Conservation (phyloP, 1,140 invertebrate genomes). For the Drosophila leontia region DNA sequence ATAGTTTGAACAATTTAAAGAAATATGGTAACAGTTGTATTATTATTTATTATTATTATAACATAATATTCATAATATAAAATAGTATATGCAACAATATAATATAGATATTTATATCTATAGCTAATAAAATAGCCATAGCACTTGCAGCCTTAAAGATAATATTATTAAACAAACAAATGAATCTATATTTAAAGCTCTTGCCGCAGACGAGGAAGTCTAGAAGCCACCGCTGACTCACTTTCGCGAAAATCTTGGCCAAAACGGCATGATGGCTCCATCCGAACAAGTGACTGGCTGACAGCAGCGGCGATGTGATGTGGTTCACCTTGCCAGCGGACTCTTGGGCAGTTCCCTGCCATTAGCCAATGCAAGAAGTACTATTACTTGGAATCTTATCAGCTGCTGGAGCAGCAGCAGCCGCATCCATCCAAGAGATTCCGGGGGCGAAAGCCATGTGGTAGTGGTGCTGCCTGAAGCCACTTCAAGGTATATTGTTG, state of each 20-base stretch:
- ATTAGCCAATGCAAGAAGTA: neutral
- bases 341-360: conserved; percentile 2
- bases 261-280: neutral
- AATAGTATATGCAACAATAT: neutral
- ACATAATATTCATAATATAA: neutral
- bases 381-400: neutral
- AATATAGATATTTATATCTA: neutral
- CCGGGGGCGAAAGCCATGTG: conserved; percentile 5
- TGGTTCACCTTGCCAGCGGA: conserved; percentile 11
- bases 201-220: conserved; percentile 3
- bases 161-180: neutral
- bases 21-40: too few species aligned
- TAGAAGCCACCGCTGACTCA: conserved; percentile 4
- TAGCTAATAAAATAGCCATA: neutral
- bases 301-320: neutral
- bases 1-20: too few species aligned
- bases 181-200: neutral
- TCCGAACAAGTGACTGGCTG: neutral
- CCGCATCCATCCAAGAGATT: neutral
- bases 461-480: neutral
- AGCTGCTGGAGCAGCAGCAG: neutral
- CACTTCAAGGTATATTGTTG: neutral
- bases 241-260: conserved; percentile 2
- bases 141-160: neutral
- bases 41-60: neutral